These are phyloP conservation scores for Netelia fuscicornis DNA, from an alignment of 2,888 invertebrate genomes.

Conservation along the genomic window DNA sequence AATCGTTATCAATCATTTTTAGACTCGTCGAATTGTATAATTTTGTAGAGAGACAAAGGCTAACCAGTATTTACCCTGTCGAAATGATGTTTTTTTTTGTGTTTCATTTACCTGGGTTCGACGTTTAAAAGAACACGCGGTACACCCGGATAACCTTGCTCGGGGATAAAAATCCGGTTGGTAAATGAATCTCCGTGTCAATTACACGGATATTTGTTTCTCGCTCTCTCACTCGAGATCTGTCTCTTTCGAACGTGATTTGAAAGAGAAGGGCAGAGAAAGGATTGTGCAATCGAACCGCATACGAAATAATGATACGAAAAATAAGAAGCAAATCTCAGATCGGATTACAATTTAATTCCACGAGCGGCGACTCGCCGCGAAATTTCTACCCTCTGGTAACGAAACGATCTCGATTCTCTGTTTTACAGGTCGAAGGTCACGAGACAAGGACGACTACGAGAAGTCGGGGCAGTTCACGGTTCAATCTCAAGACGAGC, in stretches of 20 bases:
- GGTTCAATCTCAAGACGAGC: conserved; percentile 74
- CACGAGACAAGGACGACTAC: conserved; percentile 71
- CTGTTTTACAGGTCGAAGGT: conserved; percentile 75
- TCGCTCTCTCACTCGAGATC: conserved; percentile 10
- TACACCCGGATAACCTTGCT: conserved; percentile 65
- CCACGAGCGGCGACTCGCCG: neutral
- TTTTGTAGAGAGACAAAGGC: conserved; percentile 6
- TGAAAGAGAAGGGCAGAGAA: conserved; percentile 24
- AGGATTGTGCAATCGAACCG: conserved; percentile 33
- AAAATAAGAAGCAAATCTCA: conserved; percentile 4
- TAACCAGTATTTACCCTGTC: conserved; percentile 27
- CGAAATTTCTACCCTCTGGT: neutral
- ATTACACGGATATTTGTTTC: conserved; percentile 32
- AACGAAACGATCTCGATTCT: conserved; percentile 3
- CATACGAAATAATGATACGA: neutral
- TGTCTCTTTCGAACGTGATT: neutral
- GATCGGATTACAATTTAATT: neutral
- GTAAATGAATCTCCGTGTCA: conserved; percentile 63
- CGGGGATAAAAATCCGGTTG: conserved; percentile 54
- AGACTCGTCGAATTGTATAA: neutral
- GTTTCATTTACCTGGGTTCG: conserved; percentile 18
- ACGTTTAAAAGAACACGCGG: conserved; percentile 38
- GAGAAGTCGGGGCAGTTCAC: conserved; percentile 75
- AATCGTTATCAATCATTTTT: neutral
- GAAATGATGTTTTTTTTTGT: conserved; percentile 44